Base-by-base conservation (phyloP, 1,140 invertebrate species). In the Papilio polyxenes region DNA sequence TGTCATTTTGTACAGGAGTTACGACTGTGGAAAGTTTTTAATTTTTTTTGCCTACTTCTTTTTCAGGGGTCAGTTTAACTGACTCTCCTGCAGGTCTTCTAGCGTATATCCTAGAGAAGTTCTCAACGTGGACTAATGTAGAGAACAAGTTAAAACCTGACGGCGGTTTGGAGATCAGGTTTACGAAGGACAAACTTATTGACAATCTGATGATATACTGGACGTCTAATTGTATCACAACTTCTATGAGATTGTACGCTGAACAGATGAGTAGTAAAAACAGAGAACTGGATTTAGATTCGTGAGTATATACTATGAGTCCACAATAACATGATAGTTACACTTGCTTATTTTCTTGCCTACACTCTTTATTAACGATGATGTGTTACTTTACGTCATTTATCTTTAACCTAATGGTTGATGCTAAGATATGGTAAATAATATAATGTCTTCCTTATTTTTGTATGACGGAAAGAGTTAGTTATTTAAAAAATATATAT, bases 191-290 rank as follows among this genome's bases (percentile, higher is more conserved):
- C 56, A 96, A 98, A 84, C 91, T 99, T 5, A 91, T 99, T 3
- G 98, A 98, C 83, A 98, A 98, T 88, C 88, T 98, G 0, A 98
- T 98, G 97, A 91, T 98, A 44, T 99, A 98, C 89, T 99, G 97
- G 96, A 88, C 96, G 0, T 96, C 96, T 0, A 96, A 96, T 82
- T 96, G 96, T 2, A 97, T 98, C 3, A 97, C 97, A 0, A 97
- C 97, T 0, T 97, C 97, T 2, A 93, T 96, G 86, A 94, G 98
- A 81, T 91, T 98, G 7, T 98, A 98, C n/a, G 93, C 96, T 23
- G 97, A 97, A 40, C 31, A 72, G 7, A 37, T 6, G 90, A 89
- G 83, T 1, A 94, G 96, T 23, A 95, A 78, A 44, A 91, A 87
- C 75, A 87, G 85, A 9, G 31, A 40, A 23, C 37, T 72, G 65